Conservation (phyloP, 2,888 invertebrate species). For the Apeira syringaria region DNA sequence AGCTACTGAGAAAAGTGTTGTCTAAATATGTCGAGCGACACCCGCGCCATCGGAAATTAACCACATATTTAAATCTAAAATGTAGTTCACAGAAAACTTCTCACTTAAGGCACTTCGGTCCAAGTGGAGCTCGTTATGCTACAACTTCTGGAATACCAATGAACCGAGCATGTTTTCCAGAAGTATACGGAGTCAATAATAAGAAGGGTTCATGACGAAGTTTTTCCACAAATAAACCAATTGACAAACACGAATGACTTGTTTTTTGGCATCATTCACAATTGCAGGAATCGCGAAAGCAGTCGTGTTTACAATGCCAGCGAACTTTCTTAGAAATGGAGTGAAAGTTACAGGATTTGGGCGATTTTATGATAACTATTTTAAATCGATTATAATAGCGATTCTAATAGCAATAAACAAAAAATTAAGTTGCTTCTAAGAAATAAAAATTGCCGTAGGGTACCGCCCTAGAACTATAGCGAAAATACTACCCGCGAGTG, state of each 20-base stretch:
- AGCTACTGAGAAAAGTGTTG: no score
- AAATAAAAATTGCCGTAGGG: no score
- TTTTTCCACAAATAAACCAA: conserved; percentile 53
- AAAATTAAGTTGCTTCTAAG: no score
- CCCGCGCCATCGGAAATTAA: no score
- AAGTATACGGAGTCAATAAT: conserved; percentile 30
- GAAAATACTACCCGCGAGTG: no score
- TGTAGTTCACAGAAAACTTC: background rate
- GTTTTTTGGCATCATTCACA: conserved; percentile 62
- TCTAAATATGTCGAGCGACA: no score
- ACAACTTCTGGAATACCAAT: conserved; percentile 18
- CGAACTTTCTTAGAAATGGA: conserved; percentile 40
- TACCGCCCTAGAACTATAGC: no score
- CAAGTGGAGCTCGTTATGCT: conserved; percentile 1
- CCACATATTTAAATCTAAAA: no score
- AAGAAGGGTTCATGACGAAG: conserved; percentile 38
- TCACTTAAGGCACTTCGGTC: background rate
- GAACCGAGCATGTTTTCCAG: conserved; percentile 17
- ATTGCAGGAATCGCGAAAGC: conserved; percentile 53
- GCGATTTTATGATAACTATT: no score
- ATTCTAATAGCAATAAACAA: no score
- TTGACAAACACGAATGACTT: conserved; percentile 60
- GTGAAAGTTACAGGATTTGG: conserved; percentile 9
- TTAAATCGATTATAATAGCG: no score
- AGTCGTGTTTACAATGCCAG: conserved; percentile 66